A percentile compares a stretch with the other conserved stretches of the same genome.
These are phyloP conservation scores for Cephalophus harveyi DNA, from an alignment of 2,113 vertebrate species.

Conservation along the genomic window DNA sequence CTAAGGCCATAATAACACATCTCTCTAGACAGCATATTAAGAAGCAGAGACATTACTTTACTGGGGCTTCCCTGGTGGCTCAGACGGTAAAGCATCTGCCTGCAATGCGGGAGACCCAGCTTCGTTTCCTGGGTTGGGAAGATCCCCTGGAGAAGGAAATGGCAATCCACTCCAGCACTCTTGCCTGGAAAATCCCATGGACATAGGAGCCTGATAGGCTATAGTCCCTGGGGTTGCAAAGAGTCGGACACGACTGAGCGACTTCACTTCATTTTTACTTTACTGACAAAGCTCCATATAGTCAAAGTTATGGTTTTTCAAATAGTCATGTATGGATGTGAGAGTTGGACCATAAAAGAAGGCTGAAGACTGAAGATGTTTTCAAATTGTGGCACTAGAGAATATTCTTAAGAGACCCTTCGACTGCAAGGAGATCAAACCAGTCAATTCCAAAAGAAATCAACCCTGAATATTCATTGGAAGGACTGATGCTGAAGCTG, in stretches of 20 bases:
- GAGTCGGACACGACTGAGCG: too few species aligned
- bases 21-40: background rate
- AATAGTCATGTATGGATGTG: background rate
- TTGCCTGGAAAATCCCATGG: too few species aligned
- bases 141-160: too few species aligned
- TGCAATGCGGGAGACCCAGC: too few species aligned
- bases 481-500: background rate
- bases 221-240: too few species aligned
- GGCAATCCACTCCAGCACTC: too few species aligned
- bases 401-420: background rate
- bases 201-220: too few species aligned
- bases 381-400: background rate
- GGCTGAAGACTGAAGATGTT: background rate
- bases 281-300: background rate
- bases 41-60: background rate
- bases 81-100: too few species aligned
- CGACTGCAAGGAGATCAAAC: background rate
- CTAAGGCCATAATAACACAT: background rate
- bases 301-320: background rate
- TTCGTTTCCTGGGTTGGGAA: too few species aligned
- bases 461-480: background rate
- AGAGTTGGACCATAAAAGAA: background rate
- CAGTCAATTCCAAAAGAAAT: background rate
- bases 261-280: background rate
- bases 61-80: background rate